These are phyloP conservation scores for Acromyrmex heyeri DNA, from an alignment of 1,140 invertebrate genomes.

Conservation along the genomic window DNA sequence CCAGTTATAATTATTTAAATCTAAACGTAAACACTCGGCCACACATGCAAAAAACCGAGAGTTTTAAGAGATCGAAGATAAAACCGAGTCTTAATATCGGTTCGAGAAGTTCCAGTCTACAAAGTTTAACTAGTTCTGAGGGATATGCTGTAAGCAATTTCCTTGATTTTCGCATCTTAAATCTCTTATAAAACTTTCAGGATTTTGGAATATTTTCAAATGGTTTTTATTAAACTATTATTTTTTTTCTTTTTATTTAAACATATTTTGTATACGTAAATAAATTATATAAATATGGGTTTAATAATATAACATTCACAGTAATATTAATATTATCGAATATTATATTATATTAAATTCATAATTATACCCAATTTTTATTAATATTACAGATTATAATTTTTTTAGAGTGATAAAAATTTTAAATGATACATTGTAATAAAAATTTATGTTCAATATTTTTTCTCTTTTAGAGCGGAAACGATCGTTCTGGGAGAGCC, in stretches of 20 bases:
- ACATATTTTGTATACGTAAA: background rate
- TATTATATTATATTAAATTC: background rate
- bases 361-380: background rate
- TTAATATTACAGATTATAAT: constrained; percentile 20
- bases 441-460: constrained; percentile 19
- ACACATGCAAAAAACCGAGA: constrained; percentile 78
- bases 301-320: background rate
- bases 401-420: background rate
- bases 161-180: background rate
- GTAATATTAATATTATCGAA: constrained; percentile 16
- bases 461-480: constrained; percentile 90
- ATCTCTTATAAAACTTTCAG: background rate
- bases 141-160: constrained; percentile 90
- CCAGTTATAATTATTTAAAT: constrained; percentile 86
- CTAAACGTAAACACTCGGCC: constrained; percentile 70
- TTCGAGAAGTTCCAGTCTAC: constrained; percentile 85
- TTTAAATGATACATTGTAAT: constrained; percentile 18
- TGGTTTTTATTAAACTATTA: background rate
- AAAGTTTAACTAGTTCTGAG: constrained; percentile 89
- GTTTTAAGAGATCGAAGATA: constrained; percentile 81
- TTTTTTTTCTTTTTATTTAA: background rate
- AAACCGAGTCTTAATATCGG: constrained; percentile 77
- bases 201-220: background rate
- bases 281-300: constrained; percentile 1
- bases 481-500: constrained; percentile 89